Evolutionary conservation across 2,888 invertebrate genomes (phyloP).

Genomic region (Orthonychiurus folsomi): DNA sequence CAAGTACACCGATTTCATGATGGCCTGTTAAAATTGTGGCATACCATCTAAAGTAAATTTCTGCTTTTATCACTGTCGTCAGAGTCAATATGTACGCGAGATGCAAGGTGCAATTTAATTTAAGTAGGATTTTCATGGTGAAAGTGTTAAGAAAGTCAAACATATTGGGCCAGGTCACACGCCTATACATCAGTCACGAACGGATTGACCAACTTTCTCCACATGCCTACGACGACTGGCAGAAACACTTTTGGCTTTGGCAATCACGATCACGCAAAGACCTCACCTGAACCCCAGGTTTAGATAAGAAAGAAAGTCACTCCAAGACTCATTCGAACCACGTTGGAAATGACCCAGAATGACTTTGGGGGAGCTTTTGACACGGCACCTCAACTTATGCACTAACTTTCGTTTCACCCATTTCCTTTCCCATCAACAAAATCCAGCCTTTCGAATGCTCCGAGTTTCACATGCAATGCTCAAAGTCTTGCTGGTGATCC

Average conservation of each 20-base stretch:
- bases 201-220: neutral
- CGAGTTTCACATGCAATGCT: slow-evolving; percentile 12
- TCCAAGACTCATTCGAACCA: neutral
- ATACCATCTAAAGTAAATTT: too few relatives aligned
- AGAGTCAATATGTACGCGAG: too few relatives aligned
- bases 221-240: neutral
- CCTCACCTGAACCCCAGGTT: slow-evolving; percentile 6
- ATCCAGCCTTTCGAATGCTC: neutral
- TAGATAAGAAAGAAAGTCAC: slow-evolving; percentile 1
- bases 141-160: neutral
- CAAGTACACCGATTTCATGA: too few relatives aligned
- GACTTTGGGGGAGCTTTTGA: neutral
- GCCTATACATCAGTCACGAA: neutral
- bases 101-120: too few relatives aligned
- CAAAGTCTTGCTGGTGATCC: slow-evolving; percentile 17
- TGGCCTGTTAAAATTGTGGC: too few relatives aligned
- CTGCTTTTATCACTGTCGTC: too few relatives aligned
- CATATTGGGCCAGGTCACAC: neutral
- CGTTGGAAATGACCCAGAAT: neutral
- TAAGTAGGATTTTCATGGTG: too few relatives aligned
- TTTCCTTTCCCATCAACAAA: slow-evolving; percentile 1
- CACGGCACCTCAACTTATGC: neutral
- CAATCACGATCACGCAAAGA: slow-evolving; percentile 19
- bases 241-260: slow-evolving; percentile 9
- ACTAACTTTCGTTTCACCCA: neutral